Evolutionary conservation across 2,888 invertebrate genomes (phyloP).

Genomic region (Dinocampus coccinellae): DNA sequence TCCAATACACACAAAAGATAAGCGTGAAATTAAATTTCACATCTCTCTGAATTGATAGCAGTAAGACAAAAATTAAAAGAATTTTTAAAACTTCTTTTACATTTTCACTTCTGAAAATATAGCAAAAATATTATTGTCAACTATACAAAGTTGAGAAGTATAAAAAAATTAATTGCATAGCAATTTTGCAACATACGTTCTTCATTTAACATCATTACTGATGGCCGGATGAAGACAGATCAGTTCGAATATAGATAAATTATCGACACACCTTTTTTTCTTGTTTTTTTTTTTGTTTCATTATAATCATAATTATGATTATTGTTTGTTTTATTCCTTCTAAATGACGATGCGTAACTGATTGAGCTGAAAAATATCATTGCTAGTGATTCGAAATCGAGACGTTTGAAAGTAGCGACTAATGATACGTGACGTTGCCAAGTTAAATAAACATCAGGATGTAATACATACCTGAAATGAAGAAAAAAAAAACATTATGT

Average conservation of each 20-base stretch:
- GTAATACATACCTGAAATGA: background rate
- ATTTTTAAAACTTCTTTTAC: no score
- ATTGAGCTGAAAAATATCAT: constrained; percentile 52
- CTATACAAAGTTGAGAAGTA: no score
- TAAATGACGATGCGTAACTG: constrained; percentile 62
- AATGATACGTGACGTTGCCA: constrained; percentile 41
- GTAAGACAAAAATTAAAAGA: no score
- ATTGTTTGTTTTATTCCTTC: constrained; percentile 18
- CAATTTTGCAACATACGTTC: background rate
- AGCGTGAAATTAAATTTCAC: no score
- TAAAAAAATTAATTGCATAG: no score
- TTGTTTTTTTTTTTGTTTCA: constrained; percentile 35
- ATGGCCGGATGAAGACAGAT: background rate
- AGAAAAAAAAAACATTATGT: background rate
- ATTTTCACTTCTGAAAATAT: no score
- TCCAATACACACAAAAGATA: background rate
- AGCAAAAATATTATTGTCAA: no score
- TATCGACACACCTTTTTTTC: constrained; percentile 42
- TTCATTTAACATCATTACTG: background rate
- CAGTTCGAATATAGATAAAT: background rate
- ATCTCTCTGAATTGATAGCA: no score
- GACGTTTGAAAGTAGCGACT: constrained; percentile 40
- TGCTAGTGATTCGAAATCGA: constrained; percentile 44
- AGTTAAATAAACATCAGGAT: background rate
- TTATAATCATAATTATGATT: constrained; percentile 47